A percentile compares a stretch with the other conserved stretches of the same genome.
Conservation (phyloP, 2,888 invertebrate species). For the Tenodera sinensis region DNA sequence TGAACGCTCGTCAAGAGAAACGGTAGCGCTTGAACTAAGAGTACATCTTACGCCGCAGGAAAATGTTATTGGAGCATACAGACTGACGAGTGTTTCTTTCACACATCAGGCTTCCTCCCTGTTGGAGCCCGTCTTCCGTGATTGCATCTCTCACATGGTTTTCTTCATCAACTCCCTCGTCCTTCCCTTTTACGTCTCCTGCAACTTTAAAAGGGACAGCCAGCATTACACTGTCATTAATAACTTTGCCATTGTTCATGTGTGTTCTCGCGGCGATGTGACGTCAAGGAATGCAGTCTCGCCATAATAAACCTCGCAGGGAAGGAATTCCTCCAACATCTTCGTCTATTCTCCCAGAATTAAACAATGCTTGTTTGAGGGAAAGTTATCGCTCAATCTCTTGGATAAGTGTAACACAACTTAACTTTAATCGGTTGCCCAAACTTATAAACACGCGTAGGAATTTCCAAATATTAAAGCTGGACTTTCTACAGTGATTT, state of each 20-base stretch:
- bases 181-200: neutral
- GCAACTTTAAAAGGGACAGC: conserved; percentile 1
- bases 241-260: conserved; percentile 13
- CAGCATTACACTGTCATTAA: conserved; percentile 15
- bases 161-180: conserved; percentile 11
- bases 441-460: neutral
- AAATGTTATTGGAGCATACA: neutral
- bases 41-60: neutral
- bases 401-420: conserved; percentile 21
- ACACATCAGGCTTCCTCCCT: neutral
- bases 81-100: neutral
- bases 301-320: neutral
- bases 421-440: conserved; percentile 19
- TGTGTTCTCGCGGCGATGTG: neutral
- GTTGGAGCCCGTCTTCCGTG: neutral
- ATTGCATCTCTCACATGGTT: neutral
- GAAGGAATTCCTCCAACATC: neutral
- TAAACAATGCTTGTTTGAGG: conserved; percentile 5
- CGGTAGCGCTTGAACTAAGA: neutral
- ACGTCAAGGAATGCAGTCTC: neutral
- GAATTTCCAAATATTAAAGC: too few relatives aligned
- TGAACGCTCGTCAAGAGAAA: neutral
- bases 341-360: neutral
- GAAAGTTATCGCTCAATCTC: conserved; percentile 13
- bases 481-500: too few relatives aligned